Conservation (phyloP, 2,113 vertebrate species). For the Garra rufa region DNA sequence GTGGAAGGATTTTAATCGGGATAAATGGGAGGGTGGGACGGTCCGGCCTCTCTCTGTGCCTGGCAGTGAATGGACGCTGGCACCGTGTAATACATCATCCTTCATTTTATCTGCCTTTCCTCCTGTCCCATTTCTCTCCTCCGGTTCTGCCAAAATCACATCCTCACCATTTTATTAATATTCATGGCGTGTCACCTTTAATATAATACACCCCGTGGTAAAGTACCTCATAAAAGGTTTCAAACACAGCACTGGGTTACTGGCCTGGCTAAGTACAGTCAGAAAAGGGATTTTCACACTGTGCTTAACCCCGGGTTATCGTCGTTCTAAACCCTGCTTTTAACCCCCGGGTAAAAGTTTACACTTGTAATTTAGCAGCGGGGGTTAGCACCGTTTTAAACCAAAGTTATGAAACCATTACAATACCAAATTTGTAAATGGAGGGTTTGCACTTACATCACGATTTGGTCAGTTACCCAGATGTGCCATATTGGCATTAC, state of each 20-base stretch:
- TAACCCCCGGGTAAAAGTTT: neutral
- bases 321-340: neutral
- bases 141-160: slow-evolving; percentile 39
- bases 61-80: slow-evolving; percentile 6
- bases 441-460: too few species aligned
- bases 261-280: neutral
- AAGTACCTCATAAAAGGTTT: slow-evolving; percentile 33
- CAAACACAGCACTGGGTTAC: neutral
- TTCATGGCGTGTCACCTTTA: slow-evolving; percentile 36
- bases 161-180: slow-evolving; percentile 24
- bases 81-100: slow-evolving; percentile 34
- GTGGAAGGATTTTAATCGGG: slow-evolving; percentile 37
- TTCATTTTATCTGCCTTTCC: slow-evolving; percentile 40
- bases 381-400: too few species aligned
- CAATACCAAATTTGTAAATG: neutral
- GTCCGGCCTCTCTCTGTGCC: neutral
- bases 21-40: slow-evolving; percentile 42
- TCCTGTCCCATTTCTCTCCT: neutral
- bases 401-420: neutral
- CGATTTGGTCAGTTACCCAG: too few species aligned
- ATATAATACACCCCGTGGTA: slow-evolving; percentile 24
- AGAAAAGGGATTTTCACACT: neutral
- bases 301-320: neutral
- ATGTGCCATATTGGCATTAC: too few species aligned
- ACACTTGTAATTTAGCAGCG: neutral